phyloP scores from a whole-genome alignment of 2,113 vertebrate species.

The Talpa occidentalis region DNA sequence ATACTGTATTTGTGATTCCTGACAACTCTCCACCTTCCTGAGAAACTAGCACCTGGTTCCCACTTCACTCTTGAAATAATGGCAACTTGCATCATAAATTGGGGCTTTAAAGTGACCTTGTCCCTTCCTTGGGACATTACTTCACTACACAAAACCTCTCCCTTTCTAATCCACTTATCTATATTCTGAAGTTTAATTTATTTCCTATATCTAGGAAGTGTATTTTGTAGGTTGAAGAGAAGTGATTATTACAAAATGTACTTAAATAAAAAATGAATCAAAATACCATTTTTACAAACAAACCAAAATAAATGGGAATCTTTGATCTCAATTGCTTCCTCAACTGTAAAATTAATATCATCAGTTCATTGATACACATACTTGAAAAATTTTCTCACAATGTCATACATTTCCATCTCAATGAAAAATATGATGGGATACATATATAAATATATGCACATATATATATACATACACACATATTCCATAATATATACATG shows the following conservation, averaged over 20 bases:
- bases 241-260: neutral
- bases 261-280: neutral
- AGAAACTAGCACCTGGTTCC: too few relatives aligned
- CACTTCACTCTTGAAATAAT: neutral
- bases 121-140: neutral
- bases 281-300: neutral
- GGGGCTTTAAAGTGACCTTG: neutral
- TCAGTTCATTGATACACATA: neutral
- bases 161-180: neutral
- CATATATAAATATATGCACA: neutral
- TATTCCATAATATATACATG: too few relatives aligned
- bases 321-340: neutral
- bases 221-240: neutral
- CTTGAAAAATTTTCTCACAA: neutral
- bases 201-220: neutral
- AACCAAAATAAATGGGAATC: neutral
- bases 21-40: too few relatives aligned
- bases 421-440: neutral
- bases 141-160: neutral
- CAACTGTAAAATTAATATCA: neutral
- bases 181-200: neutral
- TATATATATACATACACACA: neutral
- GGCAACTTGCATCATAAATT: neutral
- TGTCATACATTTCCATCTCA: neutral
- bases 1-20: neutral